A percentile compares a stretch with the other conserved stretches of the same genome.
Conservation (phyloP, 2,113 vertebrate species). For the Chiloscyllium plagiosum region DNA sequence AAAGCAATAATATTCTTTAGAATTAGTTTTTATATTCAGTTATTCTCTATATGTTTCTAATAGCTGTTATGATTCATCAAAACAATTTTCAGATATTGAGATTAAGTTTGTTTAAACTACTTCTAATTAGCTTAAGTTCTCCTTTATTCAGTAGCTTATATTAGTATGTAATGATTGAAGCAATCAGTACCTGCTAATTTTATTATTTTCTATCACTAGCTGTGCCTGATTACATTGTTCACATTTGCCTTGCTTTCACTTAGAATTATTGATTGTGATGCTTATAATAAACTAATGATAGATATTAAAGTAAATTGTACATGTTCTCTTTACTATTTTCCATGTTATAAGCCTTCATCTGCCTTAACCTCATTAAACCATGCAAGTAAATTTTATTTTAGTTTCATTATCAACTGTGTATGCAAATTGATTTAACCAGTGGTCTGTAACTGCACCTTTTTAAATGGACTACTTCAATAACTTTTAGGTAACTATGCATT, state of each 20-base stretch:
- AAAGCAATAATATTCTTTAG: background rate
- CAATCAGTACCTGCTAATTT: slow-evolving; percentile 14
- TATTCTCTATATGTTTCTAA: background rate
- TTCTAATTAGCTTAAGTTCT: background rate
- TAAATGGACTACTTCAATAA: background rate
- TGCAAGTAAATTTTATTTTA: background rate
- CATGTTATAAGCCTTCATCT: background rate
- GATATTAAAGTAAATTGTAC: background rate
- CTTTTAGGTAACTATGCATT: background rate
- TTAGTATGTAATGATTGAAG: slow-evolving; percentile 15
- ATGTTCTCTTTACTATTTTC: background rate
- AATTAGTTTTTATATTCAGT: background rate
- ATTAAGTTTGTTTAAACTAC: background rate
- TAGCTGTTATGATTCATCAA: background rate
- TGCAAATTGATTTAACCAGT: background rate
- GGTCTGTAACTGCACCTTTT: background rate
- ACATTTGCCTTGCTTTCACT: background rate
- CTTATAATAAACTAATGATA: background rate
- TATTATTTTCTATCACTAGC: background rate
- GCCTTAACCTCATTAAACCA: background rate
- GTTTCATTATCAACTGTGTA: background rate
- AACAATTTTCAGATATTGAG: background rate
- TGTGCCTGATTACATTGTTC: background rate
- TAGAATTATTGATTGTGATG: background rate
- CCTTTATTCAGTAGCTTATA: background rate